phyloP scores from a whole-genome alignment of 92 coral and sea anemone species.

The Umimayanthus kanabou region DNA sequence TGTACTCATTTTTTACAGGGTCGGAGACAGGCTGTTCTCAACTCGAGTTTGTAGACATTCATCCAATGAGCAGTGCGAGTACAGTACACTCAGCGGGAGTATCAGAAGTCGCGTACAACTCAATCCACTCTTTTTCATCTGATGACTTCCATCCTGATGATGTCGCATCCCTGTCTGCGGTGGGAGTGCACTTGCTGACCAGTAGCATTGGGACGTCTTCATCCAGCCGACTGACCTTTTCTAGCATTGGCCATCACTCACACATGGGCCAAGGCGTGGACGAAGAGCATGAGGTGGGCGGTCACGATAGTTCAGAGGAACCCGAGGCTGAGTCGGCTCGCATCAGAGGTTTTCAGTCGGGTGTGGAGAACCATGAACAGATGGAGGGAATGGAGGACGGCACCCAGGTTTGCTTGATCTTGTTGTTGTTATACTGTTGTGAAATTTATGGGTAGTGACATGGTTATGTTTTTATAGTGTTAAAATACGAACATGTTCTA shows the following conservation, averaged over 20 bases:
- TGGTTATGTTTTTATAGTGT: no score
- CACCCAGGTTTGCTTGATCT: constrained; percentile 34
- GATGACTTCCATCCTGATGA: constrained; percentile 84
- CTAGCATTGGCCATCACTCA: constrained; percentile 45
- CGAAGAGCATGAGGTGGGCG: constrained; percentile 58
- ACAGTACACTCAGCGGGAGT: constrained; percentile 71
- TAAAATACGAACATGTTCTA: no score
- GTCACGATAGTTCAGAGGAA: constrained; percentile 46
- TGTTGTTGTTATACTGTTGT: neutral
- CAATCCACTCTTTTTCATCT: constrained; percentile 80
- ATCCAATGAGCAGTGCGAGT: constrained; percentile 46
- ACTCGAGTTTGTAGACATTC: constrained; percentile 52
- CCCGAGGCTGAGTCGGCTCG: constrained; percentile 46
- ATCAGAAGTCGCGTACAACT: constrained; percentile 79
- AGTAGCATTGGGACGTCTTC: constrained; percentile 74
- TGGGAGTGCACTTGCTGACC: constrained; percentile 71
- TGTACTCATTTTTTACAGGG: constrained; percentile 24
- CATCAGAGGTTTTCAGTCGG: constrained; percentile 51
- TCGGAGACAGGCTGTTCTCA: constrained; percentile 53
- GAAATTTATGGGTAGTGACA: no score
- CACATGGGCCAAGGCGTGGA: constrained; percentile 44
- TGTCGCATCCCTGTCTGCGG: constrained; percentile 77
- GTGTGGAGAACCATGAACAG: constrained; percentile 56
- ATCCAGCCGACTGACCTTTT: constrained; percentile 75
- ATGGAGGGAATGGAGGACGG: constrained; percentile 54